Base-by-base conservation (phyloP, 2,888 invertebrate species). In the Dryobotodes eremita region DNA sequence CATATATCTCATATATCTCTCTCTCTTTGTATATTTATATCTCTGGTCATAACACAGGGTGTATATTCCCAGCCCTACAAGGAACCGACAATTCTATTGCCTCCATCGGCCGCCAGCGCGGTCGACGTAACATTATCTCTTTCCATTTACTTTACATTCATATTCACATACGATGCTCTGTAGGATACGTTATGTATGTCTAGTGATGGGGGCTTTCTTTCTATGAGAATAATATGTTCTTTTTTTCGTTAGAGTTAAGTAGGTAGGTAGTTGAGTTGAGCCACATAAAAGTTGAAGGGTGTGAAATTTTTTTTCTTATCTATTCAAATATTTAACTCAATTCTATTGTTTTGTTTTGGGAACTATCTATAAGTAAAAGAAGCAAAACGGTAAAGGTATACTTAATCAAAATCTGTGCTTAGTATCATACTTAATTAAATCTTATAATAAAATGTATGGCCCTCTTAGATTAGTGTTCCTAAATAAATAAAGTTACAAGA, bases 41-140 rank as follows among this genome's bases (percentile, higher is more conserved):
- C 31, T 36, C 31, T 36, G 31, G 31, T n/a, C n/a, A 10, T 31
- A 26, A 80, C 36, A 53, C 2, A 53, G 65, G 11, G 66, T n/a
- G 42, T 46, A 68, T 36, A 26, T n/a, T 11, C 46, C 15, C 48
- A 59, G 88, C 10, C 20, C 77, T 20, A 80, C 62, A 61, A n/a
- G 78, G 85, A 91, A 75, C 73, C 48, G 36, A 71, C 77, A 83
- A 62, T 61, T 86, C 82, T 83, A 90, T 89, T 91, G 86, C 85
- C 88, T 86, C 86, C 89, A 88, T 88, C 71, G 86, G 79, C 75
- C 82, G 79, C 75, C 84, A 73, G 80, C 78, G 75, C 77, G 83
- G 74, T 75, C 80, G 83, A 17, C 66, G 91, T 86, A 91, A 91
- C 89, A 85, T 89, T 88, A 91, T 90, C 84, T 89, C 83, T 82